Evolutionary conservation across 2,113 vertebrate species (phyloP).

Genomic region (Pavo muticus): DNA sequence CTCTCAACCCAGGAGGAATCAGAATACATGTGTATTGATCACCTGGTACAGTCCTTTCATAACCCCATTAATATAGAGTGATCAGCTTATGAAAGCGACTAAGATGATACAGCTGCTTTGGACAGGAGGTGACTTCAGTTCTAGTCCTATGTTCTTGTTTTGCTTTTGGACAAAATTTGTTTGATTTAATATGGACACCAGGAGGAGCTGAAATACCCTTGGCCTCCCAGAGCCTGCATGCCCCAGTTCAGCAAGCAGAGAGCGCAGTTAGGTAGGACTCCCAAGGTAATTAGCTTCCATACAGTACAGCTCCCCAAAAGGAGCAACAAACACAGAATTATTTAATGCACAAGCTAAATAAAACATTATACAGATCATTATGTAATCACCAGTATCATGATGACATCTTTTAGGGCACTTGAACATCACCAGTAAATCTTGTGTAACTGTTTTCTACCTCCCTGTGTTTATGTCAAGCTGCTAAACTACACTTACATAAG

Average conservation of each 20-base stretch:
- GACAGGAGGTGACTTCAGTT: neutral
- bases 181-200: neutral
- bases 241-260: neutral
- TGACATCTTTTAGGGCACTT: neutral
- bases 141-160: neutral
- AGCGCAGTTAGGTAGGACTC: neutral
- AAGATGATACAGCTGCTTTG: neutral
- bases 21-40: neutral
- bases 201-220: neutral
- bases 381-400: neutral
- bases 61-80: neutral
- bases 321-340: constrained; percentile 13
- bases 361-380: neutral
- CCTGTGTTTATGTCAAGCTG: neutral
- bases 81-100: neutral
- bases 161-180: neutral
- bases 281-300: neutral
- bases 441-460: neutral
- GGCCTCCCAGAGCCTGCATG: neutral
- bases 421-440: neutral
- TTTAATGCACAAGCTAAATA: neutral
- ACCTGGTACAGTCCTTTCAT: neutral
- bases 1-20: neutral
- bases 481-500: neutral
- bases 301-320: neutral